Conservation (phyloP, 2,888 invertebrate species). For the Periphyllus acericola region DNA sequence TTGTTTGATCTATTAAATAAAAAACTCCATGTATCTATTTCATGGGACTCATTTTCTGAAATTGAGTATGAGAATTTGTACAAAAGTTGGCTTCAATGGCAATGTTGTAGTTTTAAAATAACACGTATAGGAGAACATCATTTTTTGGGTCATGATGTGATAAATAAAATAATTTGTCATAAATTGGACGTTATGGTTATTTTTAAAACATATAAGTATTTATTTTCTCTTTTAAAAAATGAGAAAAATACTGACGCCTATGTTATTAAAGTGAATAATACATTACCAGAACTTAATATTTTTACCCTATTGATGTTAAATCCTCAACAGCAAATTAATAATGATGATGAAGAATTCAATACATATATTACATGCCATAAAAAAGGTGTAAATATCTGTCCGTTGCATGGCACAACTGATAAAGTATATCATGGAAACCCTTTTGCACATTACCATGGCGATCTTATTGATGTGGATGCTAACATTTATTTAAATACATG, state of each 20-base stretch:
- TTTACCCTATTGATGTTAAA: not conserved
- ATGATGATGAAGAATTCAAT: not conserved
- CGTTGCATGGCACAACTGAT: not conserved
- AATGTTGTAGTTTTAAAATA: constrained; percentile 4
- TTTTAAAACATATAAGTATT: not conserved
- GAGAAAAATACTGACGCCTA: not conserved
- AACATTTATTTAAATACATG: not conserved
- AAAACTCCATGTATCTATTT: not conserved
- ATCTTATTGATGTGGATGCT: constrained; percentile 14
- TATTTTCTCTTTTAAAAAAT: constrained; percentile 20
- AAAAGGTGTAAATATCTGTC: not conserved
- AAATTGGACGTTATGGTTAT: not conserved
- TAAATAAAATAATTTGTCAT: constrained; percentile 20
- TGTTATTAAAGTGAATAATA: not conserved
- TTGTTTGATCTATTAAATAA: constrained; percentile 31
- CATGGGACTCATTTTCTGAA: not conserved
- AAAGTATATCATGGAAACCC: not conserved
- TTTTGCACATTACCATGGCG: not conserved
- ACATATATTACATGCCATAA: not conserved
- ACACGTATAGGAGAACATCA: not conserved
- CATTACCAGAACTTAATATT: not conserved
- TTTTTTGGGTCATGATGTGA: constrained; percentile 2
- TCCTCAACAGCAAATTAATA: not conserved
- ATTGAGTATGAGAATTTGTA: constrained; percentile 6
- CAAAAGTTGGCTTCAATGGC: constrained; percentile 42